Evolutionary conservation across 2,113 vertebrate genomes (phyloP), one percentile per base, ranked within the genome.

Genomic region (Pimephales promelas): DNA sequence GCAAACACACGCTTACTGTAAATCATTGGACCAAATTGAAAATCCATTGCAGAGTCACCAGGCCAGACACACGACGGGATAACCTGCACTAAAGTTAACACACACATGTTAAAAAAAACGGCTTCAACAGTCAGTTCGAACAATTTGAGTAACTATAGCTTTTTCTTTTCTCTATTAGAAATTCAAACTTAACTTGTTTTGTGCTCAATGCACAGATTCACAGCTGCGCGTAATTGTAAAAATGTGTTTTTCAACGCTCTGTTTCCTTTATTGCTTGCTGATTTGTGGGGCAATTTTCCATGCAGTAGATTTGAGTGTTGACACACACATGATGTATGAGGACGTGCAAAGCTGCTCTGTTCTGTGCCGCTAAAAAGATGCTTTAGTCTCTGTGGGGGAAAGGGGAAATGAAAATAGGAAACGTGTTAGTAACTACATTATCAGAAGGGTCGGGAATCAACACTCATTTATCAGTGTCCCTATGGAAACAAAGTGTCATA

Each of bases 301-400:
- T 70, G 79, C 79, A 81, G 64, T 56, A 52, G 79, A 81, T 81
- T 71, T 70, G 79, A 81, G 47, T 70, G 64, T 81, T 81, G 79
- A 81, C 79, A 81, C 79, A 81, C 79, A 24, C 79, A 81, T 81
- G 79, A 81, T 81, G 79, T 81, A 81, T 81, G 79, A 81, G 64
- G 64, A 81, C 34, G 79, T 3, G 62, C 45, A 18, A 24, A 1
- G 79, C 45, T 80, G 26, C 61, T 47, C 59, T 14, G 26, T 34
- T 43, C 78, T 80, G 59, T 7, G 26, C 26, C 5, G 24, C 78
- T 80, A 64, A 66, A 81, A 81, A 81, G 47, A 81, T 70, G 64
- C 79, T 70, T 40, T 40, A 81, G 47, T 81, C 79, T 81, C 79
- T 52, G 20, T 56, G 26, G 79, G 79, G 64, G 52, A 47, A 71